phyloP scores from a whole-genome alignment of 2,113 vertebrate genomes.

The Megaceryle maxima region DNA sequence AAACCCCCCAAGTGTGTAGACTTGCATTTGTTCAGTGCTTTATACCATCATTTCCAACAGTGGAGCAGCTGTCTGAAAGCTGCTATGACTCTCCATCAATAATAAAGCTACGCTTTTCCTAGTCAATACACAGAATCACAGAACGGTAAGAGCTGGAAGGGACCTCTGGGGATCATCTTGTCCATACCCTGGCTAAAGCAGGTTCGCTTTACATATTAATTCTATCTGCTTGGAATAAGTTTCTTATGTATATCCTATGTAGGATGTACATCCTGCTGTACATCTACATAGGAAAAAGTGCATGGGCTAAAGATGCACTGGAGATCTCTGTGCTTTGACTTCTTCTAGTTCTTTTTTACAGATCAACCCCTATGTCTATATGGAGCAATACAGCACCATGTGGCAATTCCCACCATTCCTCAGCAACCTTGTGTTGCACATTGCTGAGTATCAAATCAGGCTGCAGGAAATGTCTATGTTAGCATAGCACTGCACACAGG shows the following conservation, averaged over 20 bases:
- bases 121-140: too few relatives aligned
- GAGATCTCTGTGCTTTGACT: neutral
- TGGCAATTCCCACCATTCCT: neutral
- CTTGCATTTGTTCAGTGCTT: neutral
- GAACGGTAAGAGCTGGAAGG: too few relatives aligned
- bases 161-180: too few relatives aligned
- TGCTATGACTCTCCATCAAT: neutral
- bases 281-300: neutral
- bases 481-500: neutral
- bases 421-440: neutral
- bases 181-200: too few relatives aligned
- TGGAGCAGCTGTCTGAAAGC: neutral
- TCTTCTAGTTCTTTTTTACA: neutral
- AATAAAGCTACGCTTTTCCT: neutral
- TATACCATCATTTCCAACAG: neutral
- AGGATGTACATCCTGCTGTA: neutral
- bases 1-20: neutral
- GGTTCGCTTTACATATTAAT: too few relatives aligned
- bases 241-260: neutral
- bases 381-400: rapidly evolving
- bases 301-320: neutral
- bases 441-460: neutral
- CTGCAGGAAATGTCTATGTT: rapidly evolving
- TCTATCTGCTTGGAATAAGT: neutral
- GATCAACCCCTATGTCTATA: neutral